Conservation (phyloP, 2,888 invertebrate genomes). For the Rhagophthalmus giganteus region DNA sequence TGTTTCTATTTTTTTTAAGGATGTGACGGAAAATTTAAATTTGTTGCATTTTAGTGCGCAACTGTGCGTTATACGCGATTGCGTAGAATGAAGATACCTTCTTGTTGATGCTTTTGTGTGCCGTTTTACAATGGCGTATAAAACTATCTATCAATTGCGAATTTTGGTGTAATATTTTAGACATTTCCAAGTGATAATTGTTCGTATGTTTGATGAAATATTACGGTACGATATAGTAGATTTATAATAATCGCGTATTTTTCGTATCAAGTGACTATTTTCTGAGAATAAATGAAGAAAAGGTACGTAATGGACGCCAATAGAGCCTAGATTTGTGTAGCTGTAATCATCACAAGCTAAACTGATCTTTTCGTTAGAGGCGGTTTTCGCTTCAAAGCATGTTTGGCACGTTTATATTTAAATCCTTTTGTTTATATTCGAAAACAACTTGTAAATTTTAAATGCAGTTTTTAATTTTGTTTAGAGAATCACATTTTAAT, state of each 20-base stretch:
- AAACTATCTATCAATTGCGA: slow-evolving; percentile 18
- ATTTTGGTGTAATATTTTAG: slow-evolving; percentile 14
- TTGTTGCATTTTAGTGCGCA: neutral
- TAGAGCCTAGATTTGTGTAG: slow-evolving; percentile 55
- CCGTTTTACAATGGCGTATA: slow-evolving; percentile 35
- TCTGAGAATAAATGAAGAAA: slow-evolving; percentile 35
- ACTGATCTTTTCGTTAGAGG: slow-evolving; percentile 54
- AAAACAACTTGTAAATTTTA: slow-evolving; percentile 1
- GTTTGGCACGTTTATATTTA: slow-evolving; percentile 9
- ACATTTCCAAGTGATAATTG: slow-evolving; percentile 4
- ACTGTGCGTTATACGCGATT: neutral
- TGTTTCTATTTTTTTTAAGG: no score
- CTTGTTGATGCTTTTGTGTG: slow-evolving; percentile 27
- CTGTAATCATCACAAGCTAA: slow-evolving; percentile 47
- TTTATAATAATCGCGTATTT: slow-evolving; percentile 1
- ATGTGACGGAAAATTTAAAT: no score
- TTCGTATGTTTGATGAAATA: neutral
- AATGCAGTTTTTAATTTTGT: neutral
- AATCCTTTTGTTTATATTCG: slow-evolving; percentile 26
- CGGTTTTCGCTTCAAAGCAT: slow-evolving; percentile 50
- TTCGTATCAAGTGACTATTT: slow-evolving; percentile 5
- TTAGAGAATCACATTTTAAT: no score
- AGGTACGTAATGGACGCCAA: slow-evolving; percentile 53
- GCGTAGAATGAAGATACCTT: slow-evolving; percentile 18
- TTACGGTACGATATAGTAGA: neutral